A percentile compares a stretch with the other conserved stretches of the same genome.
Conservation (phyloP, 2,888 invertebrate genomes). For the Plusia festucae region DNA sequence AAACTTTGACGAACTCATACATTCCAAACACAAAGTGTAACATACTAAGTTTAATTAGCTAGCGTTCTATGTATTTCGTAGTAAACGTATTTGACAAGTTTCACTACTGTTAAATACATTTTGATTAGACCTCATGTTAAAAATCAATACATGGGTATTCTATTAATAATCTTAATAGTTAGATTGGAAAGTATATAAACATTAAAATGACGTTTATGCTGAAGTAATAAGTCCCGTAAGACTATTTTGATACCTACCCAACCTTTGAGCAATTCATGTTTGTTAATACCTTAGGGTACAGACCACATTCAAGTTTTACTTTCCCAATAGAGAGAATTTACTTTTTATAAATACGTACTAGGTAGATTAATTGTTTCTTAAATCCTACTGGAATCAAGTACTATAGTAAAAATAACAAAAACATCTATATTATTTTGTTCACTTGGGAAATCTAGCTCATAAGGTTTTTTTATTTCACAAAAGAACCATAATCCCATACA, state of each 20-base stretch:
- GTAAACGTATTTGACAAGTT: constrained; percentile 48
- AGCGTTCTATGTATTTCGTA: constrained; percentile 41
- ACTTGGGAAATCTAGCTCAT: constrained; percentile 16
- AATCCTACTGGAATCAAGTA: no score
- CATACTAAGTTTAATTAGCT: constrained; percentile 58
- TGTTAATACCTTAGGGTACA: no score
- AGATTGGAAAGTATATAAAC: neutral
- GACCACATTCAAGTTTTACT: no score
- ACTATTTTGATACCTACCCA: no score
- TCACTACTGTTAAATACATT: constrained; percentile 36
- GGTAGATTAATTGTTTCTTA: no score
- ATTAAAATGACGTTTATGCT: neutral
- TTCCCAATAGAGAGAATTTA: no score
- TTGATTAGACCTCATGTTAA: constrained; percentile 39
- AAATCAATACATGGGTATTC: constrained; percentile 25
- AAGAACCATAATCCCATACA: constrained; percentile 2
- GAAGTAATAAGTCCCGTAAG: no score
- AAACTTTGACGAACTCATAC: constrained; percentile 56
- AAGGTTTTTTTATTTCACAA: constrained; percentile 16
- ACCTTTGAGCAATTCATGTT: no score
- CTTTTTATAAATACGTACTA: no score
- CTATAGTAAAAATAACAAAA: neutral
- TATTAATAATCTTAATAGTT: neutral
- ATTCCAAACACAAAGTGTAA: constrained; percentile 50
- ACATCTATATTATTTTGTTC: neutral